Evolutionary conservation across 2,113 vertebrate species (phyloP).

Genomic region (Chroicocephalus ridibundus): DNA sequence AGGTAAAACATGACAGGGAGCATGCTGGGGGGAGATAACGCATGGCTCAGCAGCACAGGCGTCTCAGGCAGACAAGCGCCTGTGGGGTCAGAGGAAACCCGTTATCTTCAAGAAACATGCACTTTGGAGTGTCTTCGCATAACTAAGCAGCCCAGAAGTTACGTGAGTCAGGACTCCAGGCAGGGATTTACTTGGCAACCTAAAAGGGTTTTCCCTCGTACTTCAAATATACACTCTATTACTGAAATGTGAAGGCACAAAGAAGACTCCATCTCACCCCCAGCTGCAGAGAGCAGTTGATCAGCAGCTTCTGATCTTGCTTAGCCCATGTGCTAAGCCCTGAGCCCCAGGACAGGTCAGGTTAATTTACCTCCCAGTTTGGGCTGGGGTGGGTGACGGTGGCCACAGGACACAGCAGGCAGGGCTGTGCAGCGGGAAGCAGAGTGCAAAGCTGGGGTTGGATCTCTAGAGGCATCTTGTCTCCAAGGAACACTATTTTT

Average conservation of each 20-base stretch:
- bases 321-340: neutral
- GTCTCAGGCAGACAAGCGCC: neutral
- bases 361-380: neutral
- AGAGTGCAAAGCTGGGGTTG: neutral
- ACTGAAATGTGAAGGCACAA: neutral
- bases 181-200: constrained; percentile 27
- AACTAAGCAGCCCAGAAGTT: constrained; percentile 21
- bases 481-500: neutral
- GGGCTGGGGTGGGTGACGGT: neutral
- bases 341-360: neutral
- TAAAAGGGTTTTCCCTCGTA: neutral
- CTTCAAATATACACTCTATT: neutral
- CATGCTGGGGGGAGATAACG: neutral
- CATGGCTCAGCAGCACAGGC: neutral
- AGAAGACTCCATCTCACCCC: neutral
- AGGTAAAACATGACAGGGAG: neutral
- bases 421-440: neutral
- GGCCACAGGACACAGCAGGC: neutral
- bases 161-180: neutral
- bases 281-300: neutral
- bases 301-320: neutral
- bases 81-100: neutral
- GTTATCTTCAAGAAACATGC: constrained; percentile 26
- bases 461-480: neutral
- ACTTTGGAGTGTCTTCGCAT: neutral